Evolutionary conservation across 64 coral and sea anemone genomes (phyloP).

Genomic region (Trachythela sp.): DNA sequence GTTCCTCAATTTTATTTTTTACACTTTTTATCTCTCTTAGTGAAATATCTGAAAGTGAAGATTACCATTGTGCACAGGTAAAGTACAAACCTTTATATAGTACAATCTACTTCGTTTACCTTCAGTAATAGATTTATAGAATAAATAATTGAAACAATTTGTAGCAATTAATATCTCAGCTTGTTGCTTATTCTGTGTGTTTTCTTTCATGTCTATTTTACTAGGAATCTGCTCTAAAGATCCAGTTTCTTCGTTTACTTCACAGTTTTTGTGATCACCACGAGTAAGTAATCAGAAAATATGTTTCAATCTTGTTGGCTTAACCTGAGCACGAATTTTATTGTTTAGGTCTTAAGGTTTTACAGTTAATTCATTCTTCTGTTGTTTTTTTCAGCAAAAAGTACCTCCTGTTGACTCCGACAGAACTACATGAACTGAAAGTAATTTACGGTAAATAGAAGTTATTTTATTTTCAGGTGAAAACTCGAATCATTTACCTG

Average conservation of each 20-base stretch:
- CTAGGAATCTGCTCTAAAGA: slow-evolving; percentile 82
- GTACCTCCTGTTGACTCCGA: slow-evolving; percentile 69
- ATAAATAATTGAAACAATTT: neutral
- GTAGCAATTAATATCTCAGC: neutral
- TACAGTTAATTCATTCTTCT: neutral
- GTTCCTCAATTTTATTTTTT: neutral
- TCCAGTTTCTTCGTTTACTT: slow-evolving; percentile 88
- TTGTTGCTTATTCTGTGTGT: neutral
- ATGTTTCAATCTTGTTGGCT: neutral
- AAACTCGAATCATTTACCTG: too few relatives aligned
- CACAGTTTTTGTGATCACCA: slow-evolving; percentile 96
- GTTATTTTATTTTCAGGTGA: too few relatives aligned
- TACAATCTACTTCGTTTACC: too few relatives aligned
- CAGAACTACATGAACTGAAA: slow-evolving; percentile 77
- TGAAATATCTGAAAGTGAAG: neutral
- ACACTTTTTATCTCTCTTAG: neutral
- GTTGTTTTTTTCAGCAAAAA: slow-evolving; percentile 58
- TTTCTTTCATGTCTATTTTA: neutral
- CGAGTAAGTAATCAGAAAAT: slow-evolving; percentile 60
- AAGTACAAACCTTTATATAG: neutral
- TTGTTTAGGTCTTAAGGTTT: neutral
- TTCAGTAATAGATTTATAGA: too few relatives aligned
- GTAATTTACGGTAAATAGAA: slow-evolving; percentile 69
- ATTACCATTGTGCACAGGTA: slow-evolving; percentile 10
- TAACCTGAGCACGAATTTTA: neutral